Percentiles rank a stretch among this genome's conserved stretches.
These are phyloP conservation scores for Tapirus indicus DNA, from an alignment of 2,797 vertebrate species.

Conservation along the genomic window DNA sequence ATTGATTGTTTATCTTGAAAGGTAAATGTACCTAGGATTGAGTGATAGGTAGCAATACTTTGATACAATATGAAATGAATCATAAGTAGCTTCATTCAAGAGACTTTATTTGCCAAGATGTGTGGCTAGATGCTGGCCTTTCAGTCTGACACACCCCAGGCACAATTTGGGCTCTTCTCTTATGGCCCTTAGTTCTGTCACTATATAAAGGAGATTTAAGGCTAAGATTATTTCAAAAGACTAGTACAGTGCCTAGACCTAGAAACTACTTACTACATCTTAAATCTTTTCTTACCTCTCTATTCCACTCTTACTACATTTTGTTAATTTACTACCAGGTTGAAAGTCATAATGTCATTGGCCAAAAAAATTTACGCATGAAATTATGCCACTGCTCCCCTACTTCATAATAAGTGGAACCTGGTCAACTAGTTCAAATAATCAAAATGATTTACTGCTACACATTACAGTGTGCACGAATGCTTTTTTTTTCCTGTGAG, in stretches of 20 bases:
- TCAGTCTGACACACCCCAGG: neutral
- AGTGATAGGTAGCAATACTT: neutral
- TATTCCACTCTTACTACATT: neutral
- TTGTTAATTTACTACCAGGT: constrained; percentile 46
- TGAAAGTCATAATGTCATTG: constrained; percentile 23
- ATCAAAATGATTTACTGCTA: neutral
- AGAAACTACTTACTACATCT: neutral
- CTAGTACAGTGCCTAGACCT: neutral
- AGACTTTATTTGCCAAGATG: neutral
- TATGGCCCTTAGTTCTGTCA: neutral
- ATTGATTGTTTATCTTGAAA: neutral
- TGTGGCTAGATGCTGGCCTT: neutral
- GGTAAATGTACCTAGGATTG: neutral
- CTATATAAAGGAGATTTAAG: neutral
- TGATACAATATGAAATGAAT: neutral
- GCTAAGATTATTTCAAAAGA: neutral
- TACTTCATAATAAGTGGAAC: neutral
- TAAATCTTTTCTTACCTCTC: constrained; percentile 16
- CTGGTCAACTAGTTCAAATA: constrained; percentile 39
- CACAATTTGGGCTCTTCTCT: neutral
- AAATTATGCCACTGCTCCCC: neutral
- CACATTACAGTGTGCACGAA: neutral
- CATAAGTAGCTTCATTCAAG: neutral
- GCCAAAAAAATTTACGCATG: neutral
- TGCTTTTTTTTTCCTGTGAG: constrained; percentile 11